Percentiles rank a stretch among this genome's conserved stretches.
Evolutionary conservation across 2,888 invertebrate genomes (phyloP).

Genomic region (Drosophila mimetica): DNA sequence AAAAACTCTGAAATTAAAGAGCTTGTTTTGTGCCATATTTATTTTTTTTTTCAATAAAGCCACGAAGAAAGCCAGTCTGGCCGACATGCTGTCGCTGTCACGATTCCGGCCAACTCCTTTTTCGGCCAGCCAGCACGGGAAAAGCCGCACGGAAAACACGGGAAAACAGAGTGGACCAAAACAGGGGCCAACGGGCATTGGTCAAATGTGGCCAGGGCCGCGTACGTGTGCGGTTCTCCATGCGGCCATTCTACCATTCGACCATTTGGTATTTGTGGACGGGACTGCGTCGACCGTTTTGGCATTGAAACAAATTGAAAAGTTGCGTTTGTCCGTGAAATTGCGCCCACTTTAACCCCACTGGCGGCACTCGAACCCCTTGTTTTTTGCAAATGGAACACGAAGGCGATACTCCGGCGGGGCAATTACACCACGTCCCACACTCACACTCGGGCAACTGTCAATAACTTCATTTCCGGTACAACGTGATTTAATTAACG

Average conservation of each 20-base stretch:
- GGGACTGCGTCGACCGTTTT: conserved; percentile 11
- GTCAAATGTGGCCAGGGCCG: conserved; percentile 19
- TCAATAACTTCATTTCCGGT: conserved; percentile 76
- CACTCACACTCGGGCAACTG: conserved; percentile 65
- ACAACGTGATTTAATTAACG: conserved; percentile 78
- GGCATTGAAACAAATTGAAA: conserved; percentile 52
- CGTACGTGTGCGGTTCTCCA: conserved; percentile 30
- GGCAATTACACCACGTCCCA: conserved; percentile 68
- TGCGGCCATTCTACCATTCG: not conserved
- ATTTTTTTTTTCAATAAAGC: too few relatives aligned
- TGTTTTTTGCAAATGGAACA: not conserved
- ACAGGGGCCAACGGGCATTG: conserved; percentile 18
- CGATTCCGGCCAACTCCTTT: conserved; percentile 15
- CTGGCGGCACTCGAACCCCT: too few relatives aligned
- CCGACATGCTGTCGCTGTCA: conserved; percentile 8
- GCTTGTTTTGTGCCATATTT: too few relatives aligned
- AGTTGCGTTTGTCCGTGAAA: conserved; percentile 44
- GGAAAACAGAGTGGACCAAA: conserved; percentile 8
- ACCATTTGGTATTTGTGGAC: conserved; percentile 22
- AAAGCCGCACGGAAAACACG: not conserved
- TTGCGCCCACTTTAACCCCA: not conserved
- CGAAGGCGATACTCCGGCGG: conserved; percentile 32
- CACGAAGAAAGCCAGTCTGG: not conserved
- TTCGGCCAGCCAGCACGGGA: not conserved
- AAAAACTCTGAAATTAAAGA: not conserved